Percentiles rank a stretch among this genome's conserved stretches.
These are phyloP conservation scores for Tuberolachnus salignus DNA, from an alignment of 2,888 invertebrate genomes.

Conservation along the genomic window DNA sequence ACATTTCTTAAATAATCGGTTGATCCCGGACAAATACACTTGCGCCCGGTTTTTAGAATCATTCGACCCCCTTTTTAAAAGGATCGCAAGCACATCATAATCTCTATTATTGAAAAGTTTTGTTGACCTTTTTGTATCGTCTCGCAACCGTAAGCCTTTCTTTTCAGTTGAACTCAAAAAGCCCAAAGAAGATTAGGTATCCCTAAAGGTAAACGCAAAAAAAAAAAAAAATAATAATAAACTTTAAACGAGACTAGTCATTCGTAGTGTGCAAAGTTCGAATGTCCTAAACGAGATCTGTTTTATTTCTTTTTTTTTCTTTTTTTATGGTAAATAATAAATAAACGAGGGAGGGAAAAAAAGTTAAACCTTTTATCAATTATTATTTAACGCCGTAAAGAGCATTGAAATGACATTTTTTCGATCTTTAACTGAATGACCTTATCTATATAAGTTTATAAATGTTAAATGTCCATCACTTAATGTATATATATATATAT, in stretches of 20 bases:
- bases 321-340: constrained; percentile 43
- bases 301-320: constrained; percentile 37
- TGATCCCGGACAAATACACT: constrained; percentile 53
- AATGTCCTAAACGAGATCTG: constrained; percentile 23
- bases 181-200: constrained; percentile 48
- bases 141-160: constrained; percentile 53
- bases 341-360: constrained; percentile 32
- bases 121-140: constrained; percentile 55
- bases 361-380: constrained; percentile 45
- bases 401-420: background rate
- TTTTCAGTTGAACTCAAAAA: constrained; percentile 53
- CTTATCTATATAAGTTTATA: constrained; percentile 20
- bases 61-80: constrained; percentile 48
- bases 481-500: background rate
- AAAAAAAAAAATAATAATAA: background rate
- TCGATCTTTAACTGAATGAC: constrained; percentile 28
- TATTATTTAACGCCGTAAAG: constrained; percentile 45
- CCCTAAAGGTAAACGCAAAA: constrained; percentile 43
- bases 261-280: constrained; percentile 30
- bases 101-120: constrained; percentile 56
- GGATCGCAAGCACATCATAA: constrained; percentile 48
- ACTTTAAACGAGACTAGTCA: constrained; percentile 38
- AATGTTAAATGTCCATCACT: constrained; percentile 31
- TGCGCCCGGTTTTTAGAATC: constrained; percentile 19
- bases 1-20: constrained; percentile 46